phyloP scores from a whole-genome alignment of 2,113 vertebrate genomes.

The Gallinago jamesoni region DNA sequence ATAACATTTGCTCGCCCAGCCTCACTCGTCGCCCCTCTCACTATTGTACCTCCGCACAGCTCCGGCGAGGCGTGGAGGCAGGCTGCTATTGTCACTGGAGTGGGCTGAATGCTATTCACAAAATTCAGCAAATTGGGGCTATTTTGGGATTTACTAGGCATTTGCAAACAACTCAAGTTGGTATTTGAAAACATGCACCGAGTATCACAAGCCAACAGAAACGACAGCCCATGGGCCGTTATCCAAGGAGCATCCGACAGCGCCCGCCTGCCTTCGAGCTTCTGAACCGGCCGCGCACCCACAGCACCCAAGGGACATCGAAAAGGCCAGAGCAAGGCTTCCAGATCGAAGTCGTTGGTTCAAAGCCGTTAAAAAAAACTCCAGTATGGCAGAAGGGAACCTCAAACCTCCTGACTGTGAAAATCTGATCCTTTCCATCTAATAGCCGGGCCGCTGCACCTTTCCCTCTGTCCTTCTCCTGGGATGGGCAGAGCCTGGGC shows the following conservation, averaged over 20 bases:
- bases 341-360: background rate
- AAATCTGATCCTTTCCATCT: background rate
- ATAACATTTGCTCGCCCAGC: constrained; percentile 56
- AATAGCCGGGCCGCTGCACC: background rate
- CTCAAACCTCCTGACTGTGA: accelerated
- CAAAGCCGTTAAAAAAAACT: background rate
- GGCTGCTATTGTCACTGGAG: constrained; percentile 56
- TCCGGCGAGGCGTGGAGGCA: constrained; percentile 16
- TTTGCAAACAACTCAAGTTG: constrained; percentile 69
- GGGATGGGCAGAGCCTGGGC: background rate
- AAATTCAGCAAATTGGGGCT: constrained; percentile 61
- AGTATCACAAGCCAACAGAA: constrained; percentile 37
- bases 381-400: background rate
- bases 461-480: background rate
- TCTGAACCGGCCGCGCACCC: accelerated
- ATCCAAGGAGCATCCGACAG: background rate
- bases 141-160: constrained; percentile 69
- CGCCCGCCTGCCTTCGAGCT: background rate
- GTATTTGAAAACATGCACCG: constrained; percentile 61
- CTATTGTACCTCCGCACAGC: constrained; percentile 27
- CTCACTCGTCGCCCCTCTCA: constrained; percentile 8
- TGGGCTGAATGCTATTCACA: constrained; percentile 58
- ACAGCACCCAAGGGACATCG: background rate
- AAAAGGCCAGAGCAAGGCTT: background rate
- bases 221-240: background rate